Conservation (phyloP, 2,113 vertebrate genomes). For the Bufo bufo region DNA sequence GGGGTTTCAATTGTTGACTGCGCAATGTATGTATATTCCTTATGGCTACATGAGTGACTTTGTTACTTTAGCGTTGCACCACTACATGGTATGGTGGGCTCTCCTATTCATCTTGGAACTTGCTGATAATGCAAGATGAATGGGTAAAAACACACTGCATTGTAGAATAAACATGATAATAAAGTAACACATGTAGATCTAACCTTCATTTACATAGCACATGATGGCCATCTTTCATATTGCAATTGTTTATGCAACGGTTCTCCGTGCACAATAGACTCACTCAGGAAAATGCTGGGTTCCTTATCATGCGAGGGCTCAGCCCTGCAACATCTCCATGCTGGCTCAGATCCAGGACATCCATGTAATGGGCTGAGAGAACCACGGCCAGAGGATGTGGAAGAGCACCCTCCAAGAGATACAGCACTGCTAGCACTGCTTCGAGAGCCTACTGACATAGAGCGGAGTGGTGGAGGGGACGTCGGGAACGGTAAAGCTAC, state of each 20-base stretch:
- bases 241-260: neutral
- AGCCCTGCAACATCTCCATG: constrained; percentile 63
- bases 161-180: neutral
- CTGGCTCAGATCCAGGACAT: constrained; percentile 51
- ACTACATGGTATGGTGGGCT: neutral
- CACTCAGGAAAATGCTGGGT: constrained; percentile 72
- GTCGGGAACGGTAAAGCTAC: constrained; percentile 52
- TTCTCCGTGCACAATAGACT: constrained; percentile 33
- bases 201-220: neutral
- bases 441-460: constrained; percentile 65
- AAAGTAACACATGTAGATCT: neutral
- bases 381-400: constrained; percentile 73
- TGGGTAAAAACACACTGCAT: neutral
- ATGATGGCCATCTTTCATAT: neutral
- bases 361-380: constrained; percentile 67
- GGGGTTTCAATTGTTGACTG: neutral
- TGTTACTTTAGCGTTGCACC: neutral
- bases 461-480: constrained; percentile 54
- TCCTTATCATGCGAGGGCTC: constrained; percentile 72
- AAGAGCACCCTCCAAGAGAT: constrained; percentile 74
- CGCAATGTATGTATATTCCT: neutral
- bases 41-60: too few species aligned
- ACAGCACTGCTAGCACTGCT: constrained; percentile 67
- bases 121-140: neutral
- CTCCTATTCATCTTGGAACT: neutral